A percentile compares a stretch with the other conserved stretches of the same genome.
These are phyloP conservation scores for Hydrozoanthus tunicans DNA, from an alignment of 64 coral and sea anemone genomes.

Conservation along the genomic window DNA sequence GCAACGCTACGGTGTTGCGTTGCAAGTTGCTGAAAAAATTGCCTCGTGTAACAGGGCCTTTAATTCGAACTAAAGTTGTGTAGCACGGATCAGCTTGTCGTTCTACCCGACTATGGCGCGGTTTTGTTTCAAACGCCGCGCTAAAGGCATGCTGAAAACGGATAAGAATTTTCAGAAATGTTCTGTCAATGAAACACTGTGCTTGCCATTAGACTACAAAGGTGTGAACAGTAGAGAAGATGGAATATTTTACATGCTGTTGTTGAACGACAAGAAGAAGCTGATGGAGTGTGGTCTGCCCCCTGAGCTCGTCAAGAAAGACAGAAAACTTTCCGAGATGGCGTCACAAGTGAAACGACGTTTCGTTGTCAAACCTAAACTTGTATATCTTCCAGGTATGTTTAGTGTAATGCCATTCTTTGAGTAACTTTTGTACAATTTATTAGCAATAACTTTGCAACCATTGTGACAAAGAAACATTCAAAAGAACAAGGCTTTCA, in stretches of 20 bases:
- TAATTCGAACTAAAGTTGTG: too few species aligned
- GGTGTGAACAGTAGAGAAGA: slow-evolving; percentile 4
- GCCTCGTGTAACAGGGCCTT: too few species aligned
- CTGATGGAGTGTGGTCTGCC: slow-evolving; percentile 62
- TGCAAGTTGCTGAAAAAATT: too few species aligned
- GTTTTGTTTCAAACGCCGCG: too few species aligned
- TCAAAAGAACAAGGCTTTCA: too few species aligned
- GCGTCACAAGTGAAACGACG: slow-evolving; percentile 31
- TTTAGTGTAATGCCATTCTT: background rate
- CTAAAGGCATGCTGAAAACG: too few species aligned
- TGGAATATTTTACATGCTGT: slow-evolving; percentile 76
- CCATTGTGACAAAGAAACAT: too few species aligned
- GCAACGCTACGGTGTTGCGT: too few species aligned
- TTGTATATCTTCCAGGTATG: slow-evolving; percentile 30
- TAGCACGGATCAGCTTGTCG: too few species aligned
- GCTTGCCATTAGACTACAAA: slow-evolving; percentile 40
- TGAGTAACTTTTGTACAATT: background rate
- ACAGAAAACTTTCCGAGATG: background rate
- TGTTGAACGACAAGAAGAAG: slow-evolving; percentile 45
- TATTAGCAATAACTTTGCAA: too few species aligned
- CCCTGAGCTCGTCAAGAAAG: slow-evolving; percentile 6
- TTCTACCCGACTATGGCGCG: too few species aligned
- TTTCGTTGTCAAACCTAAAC: slow-evolving; percentile 52
- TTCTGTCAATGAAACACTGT: background rate
- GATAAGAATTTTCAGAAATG: background rate